A percentile compares a stretch with the other conserved stretches of the same genome.
Evolutionary conservation across 2,113 vertebrate genomes (phyloP).

Genomic region (Crotalus horridus): DNA sequence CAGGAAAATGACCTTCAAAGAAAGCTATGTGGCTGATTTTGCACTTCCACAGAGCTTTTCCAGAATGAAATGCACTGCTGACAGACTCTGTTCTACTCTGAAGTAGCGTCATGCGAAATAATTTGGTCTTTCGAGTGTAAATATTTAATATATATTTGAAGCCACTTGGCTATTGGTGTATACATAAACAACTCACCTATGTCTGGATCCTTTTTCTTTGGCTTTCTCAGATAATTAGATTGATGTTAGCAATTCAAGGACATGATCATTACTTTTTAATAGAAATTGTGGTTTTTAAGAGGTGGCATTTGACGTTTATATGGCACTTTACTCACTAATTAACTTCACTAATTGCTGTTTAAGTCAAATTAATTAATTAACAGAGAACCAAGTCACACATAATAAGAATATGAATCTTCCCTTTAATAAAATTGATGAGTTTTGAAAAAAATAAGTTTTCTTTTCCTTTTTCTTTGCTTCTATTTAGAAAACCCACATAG

Average conservation of each 20-base stretch:
- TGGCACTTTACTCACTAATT: slow-evolving; percentile 67
- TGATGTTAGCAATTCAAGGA: slow-evolving; percentile 52
- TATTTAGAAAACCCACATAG: background rate
- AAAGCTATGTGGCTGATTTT: slow-evolving; percentile 15
- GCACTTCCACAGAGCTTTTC: background rate
- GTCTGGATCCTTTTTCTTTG: slow-evolving; percentile 2
- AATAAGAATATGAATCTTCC: slow-evolving; percentile 66
- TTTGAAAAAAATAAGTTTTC: slow-evolving; percentile 2
- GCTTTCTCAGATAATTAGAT: slow-evolving; percentile 48
- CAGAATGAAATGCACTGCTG: background rate
- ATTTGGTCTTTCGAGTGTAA: background rate
- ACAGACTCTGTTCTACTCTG: background rate
- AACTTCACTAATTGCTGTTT: slow-evolving; percentile 64
- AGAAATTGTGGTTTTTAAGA: slow-evolving; percentile 68
- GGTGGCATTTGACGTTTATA: slow-evolving; percentile 72
- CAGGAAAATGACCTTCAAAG: slow-evolving; percentile 41
- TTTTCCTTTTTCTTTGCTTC: background rate
- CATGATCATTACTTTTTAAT: slow-evolving; percentile 64
- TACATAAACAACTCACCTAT: background rate
- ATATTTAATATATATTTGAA: background rate
- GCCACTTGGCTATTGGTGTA: background rate
- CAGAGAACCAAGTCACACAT: slow-evolving; percentile 62
- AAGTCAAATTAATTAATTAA: slow-evolving; percentile 75
- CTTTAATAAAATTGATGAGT: slow-evolving; percentile 48
- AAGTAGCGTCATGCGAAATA: background rate